Evolutionary conservation across 2,797 vertebrate species (phyloP).

Genomic region (Rhinoraja longicauda): DNA sequence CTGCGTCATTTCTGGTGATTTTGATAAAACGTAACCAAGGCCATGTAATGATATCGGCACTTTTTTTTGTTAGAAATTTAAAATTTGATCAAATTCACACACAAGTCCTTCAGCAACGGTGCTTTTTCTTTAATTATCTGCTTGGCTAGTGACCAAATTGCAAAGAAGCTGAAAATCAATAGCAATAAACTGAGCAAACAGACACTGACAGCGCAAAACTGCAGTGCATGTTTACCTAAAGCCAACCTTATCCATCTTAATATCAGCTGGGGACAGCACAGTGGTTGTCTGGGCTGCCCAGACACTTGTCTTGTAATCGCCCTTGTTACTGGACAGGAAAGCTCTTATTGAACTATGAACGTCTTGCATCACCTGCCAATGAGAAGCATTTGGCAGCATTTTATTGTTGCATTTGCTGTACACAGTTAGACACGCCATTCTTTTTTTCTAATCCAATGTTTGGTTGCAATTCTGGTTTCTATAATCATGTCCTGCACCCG

Average conservation of each 20-base stretch:
- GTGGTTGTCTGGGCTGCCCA: constrained; percentile 41
- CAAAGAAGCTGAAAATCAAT: constrained; percentile 56
- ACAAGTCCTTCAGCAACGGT: not conserved
- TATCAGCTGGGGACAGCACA: constrained; percentile 48
- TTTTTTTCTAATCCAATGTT: not conserved
- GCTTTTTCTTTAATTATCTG: constrained; percentile 45
- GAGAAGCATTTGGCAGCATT: not conserved
- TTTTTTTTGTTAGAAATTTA: constrained; percentile 28
- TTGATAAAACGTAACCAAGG: not conserved
- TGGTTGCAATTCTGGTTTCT: not conserved
- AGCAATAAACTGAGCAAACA: constrained; percentile 57
- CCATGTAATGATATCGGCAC: not conserved
- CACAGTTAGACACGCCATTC: not conserved
- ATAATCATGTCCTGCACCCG: not conserved
- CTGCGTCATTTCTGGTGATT: not conserved
- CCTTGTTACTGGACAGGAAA: constrained; percentile 43
- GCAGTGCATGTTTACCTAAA: constrained; percentile 47
- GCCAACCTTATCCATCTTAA: constrained; percentile 48
- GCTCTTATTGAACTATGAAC: constrained; percentile 41
- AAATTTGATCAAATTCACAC: constrained; percentile 36
- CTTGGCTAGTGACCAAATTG: constrained; percentile 52
- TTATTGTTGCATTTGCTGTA: not conserved
- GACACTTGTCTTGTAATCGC: constrained; percentile 44
- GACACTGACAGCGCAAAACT: constrained; percentile 49
- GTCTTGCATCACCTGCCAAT: constrained; percentile 10